Evolutionary conservation across 2,888 invertebrate species (phyloP), one percentile per base, ranked within the genome.

Genomic region (Perithous albicinctus): DNA sequence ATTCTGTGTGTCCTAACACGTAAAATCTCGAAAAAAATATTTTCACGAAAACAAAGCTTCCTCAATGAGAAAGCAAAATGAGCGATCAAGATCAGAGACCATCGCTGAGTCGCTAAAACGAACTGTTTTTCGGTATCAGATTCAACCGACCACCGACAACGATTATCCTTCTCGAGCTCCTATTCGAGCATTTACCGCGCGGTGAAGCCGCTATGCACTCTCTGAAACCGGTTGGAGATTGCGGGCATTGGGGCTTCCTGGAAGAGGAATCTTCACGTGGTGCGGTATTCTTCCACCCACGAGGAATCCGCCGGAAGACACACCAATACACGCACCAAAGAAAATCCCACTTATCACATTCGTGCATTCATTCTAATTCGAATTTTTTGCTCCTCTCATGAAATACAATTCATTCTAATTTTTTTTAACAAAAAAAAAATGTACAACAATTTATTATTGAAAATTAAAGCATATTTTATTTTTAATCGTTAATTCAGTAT

Each of bases 221-320:
- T 1, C 38, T 7, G 38, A 38, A 70, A 70, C 69, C 69, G 69
- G 69, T 70, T 70, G 26, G 69, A 41, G 69, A 70, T 70, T 56
- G 69, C 56, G 69, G 54, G 41, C 56, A 41, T 56, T 70, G 69
- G 54, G 69, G 41, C 56, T 70, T 70, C 69, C 69, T 70, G 69
- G 69, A 70, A 70, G 69, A 26, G 26, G 69, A 70, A 70, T 70
- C 69, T 15, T 70, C 69, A 38, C 38, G 41, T 26, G 51, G 5
- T n/a, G 69, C 15, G 51, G 10, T 56, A 23, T 20, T 54, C 54
- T 38, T 69, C 41, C 69, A 41, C 41, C 54, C 69, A 51, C 67
- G 51, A 51, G 67, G 48, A 48, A 35, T 51, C 35, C 67, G 51
- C 48, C 67, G 38, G 54, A 70, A 70, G 69, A 56, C 15, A 54